Evolutionary conservation across 1,140 invertebrate species (phyloP).

Genomic region (Papilio glaucus): DNA sequence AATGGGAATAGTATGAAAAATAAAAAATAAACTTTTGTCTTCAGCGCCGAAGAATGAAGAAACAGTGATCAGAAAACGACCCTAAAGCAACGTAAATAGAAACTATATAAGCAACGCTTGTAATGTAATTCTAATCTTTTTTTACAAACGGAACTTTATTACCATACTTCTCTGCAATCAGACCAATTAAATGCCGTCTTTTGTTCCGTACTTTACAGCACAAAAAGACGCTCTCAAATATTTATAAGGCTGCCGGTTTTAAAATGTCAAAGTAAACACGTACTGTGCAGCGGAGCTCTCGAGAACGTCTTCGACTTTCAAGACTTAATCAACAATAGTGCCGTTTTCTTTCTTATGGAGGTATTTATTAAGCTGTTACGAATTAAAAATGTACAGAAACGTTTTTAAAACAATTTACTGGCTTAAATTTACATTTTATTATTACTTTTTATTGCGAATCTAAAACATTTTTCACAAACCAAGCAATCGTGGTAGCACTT

Average conservation of each 20-base stretch:
- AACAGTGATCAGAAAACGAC: slow-evolving; percentile 28
- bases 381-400: neutral
- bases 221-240: slow-evolving; percentile 16
- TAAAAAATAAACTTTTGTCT: slow-evolving; percentile 21
- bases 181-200: slow-evolving; percentile 33
- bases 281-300: neutral
- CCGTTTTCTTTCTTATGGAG: neutral
- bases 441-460: no score
- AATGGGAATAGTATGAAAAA: slow-evolving; percentile 35
- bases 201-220: slow-evolving; percentile 26
- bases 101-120: slow-evolving; percentile 17
- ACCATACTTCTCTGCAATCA: slow-evolving; percentile 34
- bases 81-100: slow-evolving; percentile 32
- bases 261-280: slow-evolving; percentile 30
- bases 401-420: neutral
- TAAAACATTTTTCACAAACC: no score
- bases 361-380: neutral
- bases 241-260: slow-evolving; percentile 27
- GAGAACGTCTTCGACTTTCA: neutral
- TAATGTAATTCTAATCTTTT: slow-evolving; percentile 17
- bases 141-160: slow-evolving; percentile 35
- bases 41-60: slow-evolving; percentile 25
- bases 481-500: no score
- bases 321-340: slow-evolving; percentile 10
- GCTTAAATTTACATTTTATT: neutral